Conservation (phyloP, 2,113 vertebrate species). For the Sander lucioperca region DNA sequence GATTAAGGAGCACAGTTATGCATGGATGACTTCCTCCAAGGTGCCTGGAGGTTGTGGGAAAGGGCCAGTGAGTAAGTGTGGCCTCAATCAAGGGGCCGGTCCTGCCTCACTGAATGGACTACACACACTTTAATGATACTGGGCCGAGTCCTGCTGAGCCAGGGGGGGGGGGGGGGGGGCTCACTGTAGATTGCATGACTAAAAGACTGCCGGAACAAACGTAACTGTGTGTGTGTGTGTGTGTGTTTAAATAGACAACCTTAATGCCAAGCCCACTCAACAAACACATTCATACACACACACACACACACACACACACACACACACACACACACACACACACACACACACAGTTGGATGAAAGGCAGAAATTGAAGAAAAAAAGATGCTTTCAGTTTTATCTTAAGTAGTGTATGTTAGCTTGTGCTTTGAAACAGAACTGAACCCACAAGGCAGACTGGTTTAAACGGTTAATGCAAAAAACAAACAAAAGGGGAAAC, state of each 20-base stretch:
- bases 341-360: background rate
- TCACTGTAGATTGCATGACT: constrained; percentile 44
- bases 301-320: no score
- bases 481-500: no score
- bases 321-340: no score
- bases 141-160: constrained; percentile 60
- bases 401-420: background rate
- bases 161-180: background rate
- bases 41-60: constrained; percentile 90
- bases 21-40: constrained; percentile 91
- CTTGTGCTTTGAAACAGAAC: no score
- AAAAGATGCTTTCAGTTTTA: background rate
- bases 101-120: constrained; percentile 47
- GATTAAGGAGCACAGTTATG: constrained; percentile 91
- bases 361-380: background rate
- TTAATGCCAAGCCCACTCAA: background rate
- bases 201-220: constrained; percentile 10
- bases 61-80: constrained; percentile 75
- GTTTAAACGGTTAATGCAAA: no score
- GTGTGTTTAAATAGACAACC: background rate
- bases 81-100: constrained; percentile 62
- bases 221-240: background rate
- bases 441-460: no score
- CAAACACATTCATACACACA: background rate
- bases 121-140: constrained; percentile 69